Evolutionary conservation across 2,797 vertebrate species (phyloP).

Genomic region (Myotis daubentonii): DNA sequence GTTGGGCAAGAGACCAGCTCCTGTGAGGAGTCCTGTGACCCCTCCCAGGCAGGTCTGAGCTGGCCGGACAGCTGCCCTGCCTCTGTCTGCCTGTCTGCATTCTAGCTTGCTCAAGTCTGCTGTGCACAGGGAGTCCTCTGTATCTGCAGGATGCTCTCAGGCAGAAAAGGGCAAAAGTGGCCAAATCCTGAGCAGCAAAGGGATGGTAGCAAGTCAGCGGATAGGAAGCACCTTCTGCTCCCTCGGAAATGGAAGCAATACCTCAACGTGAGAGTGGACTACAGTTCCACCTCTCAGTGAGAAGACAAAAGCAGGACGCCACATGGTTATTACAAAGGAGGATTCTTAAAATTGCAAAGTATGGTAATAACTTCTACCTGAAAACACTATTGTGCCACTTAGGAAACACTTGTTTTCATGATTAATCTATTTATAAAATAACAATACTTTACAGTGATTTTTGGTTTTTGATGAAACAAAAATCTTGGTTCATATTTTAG

Average conservation of each 20-base stretch:
- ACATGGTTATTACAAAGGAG: background rate
- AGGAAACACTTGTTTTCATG: background rate
- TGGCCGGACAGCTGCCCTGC: background rate
- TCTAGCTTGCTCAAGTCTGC: too few species aligned
- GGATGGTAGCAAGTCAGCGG: background rate
- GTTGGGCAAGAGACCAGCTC: background rate
- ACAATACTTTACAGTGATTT: background rate
- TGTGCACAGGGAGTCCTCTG: background rate
- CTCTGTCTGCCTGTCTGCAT: background rate
- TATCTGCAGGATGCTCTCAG: too few species aligned
- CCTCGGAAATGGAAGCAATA: background rate
- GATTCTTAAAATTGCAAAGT: background rate
- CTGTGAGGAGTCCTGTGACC: rapidly evolving
- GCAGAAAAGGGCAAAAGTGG: background rate
- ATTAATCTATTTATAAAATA: background rate
- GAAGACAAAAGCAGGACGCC: background rate
- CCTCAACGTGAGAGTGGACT: background rate
- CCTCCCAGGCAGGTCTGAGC: background rate
- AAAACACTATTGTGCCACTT: background rate
- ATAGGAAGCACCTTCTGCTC: background rate
- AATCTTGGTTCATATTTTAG: background rate
- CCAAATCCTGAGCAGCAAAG: background rate
- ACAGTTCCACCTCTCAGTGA: background rate
- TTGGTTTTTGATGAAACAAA: background rate
- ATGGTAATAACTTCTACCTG: background rate